phyloP scores from a whole-genome alignment of 2,113 vertebrate species.

The Pluvialis apricaria region DNA sequence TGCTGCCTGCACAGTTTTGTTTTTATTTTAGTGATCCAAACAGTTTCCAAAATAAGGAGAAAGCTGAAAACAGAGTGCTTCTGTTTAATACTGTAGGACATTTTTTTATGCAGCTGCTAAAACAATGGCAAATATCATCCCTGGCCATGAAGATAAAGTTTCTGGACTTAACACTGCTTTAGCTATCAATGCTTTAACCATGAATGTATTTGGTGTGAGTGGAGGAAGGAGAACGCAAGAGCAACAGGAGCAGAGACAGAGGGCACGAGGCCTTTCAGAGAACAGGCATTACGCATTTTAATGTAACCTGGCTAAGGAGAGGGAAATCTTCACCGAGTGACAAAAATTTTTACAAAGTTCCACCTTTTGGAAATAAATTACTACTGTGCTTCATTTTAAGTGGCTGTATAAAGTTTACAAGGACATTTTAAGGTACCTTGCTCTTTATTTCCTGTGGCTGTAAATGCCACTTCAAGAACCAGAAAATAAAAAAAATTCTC shows the following conservation, averaged over 20 bases:
- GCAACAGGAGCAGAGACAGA: neutral
- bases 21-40: slow-evolving; percentile 4
- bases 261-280: neutral
- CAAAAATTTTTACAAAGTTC: neutral
- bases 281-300: neutral
- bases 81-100: neutral
- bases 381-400: neutral
- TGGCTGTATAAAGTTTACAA: slow-evolving; percentile 22
- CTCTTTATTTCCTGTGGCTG: slow-evolving; percentile 14
- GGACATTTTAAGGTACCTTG: neutral
- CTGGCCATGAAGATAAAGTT: neutral
- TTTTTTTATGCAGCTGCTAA: neutral
- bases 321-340: neutral
- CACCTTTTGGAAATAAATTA: slow-evolving; percentile 16
- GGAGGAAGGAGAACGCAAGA: neutral
- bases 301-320: neutral
- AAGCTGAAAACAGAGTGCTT: slow-evolving; percentile 37
- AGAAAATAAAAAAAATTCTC: neutral
- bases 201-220: neutral
- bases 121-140: slow-evolving; percentile 7
- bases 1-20: neutral
- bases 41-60: slow-evolving; percentile 8
- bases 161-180: neutral
- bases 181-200: neutral
- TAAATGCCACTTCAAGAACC: neutral